These are phyloP conservation scores for Clamator glandarius DNA, from an alignment of 2,797 vertebrate genomes.

Conservation along the genomic window DNA sequence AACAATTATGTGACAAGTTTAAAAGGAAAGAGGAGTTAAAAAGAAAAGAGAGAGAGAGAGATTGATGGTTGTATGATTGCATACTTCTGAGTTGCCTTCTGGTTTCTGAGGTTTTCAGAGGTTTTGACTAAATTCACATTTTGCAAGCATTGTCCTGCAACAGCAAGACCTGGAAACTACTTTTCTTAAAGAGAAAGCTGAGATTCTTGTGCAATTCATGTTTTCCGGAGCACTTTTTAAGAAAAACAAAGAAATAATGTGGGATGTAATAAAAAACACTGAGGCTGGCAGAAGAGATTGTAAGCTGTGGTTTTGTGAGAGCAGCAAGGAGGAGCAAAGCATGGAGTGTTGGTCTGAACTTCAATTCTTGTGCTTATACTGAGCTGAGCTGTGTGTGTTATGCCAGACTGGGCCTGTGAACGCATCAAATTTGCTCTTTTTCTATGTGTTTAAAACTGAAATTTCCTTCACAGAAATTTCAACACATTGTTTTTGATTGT, in stretches of 20 bases:
- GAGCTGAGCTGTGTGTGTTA: neutral
- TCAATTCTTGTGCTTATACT: neutral
- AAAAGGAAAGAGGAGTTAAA: neutral
- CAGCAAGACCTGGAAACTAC: conserved; percentile 18
- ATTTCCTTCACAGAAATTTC: neutral
- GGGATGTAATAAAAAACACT: neutral
- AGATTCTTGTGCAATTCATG: neutral
- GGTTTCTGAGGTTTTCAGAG: neutral
- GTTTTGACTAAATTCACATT: conserved; percentile 27
- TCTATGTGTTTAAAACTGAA: neutral
- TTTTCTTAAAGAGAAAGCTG: conserved; percentile 28
- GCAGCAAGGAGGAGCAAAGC: neutral
- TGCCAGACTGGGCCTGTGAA: neutral
- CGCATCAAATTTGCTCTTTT: conserved; percentile 10
- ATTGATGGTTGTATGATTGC: neutral
- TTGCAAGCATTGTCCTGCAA: conserved; percentile 8
- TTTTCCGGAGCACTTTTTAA: conserved; percentile 27
- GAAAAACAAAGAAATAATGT: neutral
- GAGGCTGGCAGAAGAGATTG: neutral
- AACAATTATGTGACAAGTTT: neutral
- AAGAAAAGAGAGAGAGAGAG: neutral
- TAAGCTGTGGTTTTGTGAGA: neutral
- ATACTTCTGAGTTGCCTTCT: neutral
- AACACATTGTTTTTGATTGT: neutral
- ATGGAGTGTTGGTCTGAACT: neutral